These are phyloP conservation scores for Chunga burmeisteri DNA, from an alignment of 2,113 vertebrate genomes.

Conservation along the genomic window DNA sequence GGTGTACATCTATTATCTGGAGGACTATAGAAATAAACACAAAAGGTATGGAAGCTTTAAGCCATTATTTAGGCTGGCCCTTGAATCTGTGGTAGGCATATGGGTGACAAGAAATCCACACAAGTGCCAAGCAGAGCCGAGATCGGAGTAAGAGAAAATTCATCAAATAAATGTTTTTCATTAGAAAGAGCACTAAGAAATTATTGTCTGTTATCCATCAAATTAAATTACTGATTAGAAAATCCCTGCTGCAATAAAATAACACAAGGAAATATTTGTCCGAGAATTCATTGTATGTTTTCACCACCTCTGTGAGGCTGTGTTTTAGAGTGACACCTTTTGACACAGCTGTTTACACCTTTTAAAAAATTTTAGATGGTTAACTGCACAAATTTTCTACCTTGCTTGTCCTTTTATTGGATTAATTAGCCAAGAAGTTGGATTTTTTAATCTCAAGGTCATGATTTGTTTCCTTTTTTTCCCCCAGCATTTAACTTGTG, in stretches of 20 bases:
- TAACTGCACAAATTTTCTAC: neutral
- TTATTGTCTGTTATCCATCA: neutral
- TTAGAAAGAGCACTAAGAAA: neutral
- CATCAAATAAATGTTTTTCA: neutral
- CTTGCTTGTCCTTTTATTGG: neutral
- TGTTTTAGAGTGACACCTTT: neutral
- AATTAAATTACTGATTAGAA: neutral
- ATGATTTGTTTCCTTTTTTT: neutral
- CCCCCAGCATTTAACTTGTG: neutral
- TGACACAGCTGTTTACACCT: neutral
- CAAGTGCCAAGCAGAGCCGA: neutral
- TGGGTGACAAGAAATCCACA: neutral
- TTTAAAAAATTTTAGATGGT: neutral
- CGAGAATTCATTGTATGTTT: neutral
- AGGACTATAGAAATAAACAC: neutral
- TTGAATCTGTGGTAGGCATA: neutral
- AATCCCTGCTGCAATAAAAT: neutral
- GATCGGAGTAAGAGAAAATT: neutral
- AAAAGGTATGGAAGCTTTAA: neutral
- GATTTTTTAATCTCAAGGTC: neutral
- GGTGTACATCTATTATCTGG: neutral
- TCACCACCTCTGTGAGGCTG: neutral
- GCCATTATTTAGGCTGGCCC: neutral
- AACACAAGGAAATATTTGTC: neutral
- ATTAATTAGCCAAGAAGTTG: neutral